Evolutionary conservation across 37 sponge, comb jelly and placozoan species (phyloP).

Genomic region (Ianthella basta): DNA sequence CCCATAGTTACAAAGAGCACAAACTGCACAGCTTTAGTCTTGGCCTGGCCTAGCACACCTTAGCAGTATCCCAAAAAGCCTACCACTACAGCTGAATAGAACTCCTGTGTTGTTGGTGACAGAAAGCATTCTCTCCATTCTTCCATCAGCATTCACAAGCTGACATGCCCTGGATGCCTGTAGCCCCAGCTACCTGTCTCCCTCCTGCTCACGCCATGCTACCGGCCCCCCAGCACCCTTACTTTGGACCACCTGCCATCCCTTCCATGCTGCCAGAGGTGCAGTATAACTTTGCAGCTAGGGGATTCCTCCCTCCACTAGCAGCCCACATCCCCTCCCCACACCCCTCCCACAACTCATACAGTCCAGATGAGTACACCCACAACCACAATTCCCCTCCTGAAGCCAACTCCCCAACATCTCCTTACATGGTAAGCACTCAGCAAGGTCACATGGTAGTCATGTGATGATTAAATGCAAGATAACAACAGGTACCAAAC

Average conservation of each 20-base stretch:
- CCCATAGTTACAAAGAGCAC: no score
- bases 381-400: slow-evolving; percentile 5
- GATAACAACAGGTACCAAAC: no score
- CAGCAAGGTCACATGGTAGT: no score
- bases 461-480: no score
- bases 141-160: background rate
- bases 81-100: no score
- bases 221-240: background rate
- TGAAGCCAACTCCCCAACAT: background rate
- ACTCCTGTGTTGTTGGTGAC: no score
- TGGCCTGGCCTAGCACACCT: no score
- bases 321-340: background rate
- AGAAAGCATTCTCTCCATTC: no score
- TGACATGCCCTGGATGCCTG: background rate
- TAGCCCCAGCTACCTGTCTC: background rate
- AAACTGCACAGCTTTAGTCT: no score
- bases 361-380: background rate
- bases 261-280: background rate
- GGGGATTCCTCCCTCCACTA: background rate
- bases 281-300: no score
- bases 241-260: background rate
- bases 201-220: background rate
- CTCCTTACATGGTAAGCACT: background rate
- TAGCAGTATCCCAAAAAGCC: no score
- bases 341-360: background rate